Conservation (phyloP, 1,140 invertebrate genomes). For the Dufourea novaeangliae region DNA sequence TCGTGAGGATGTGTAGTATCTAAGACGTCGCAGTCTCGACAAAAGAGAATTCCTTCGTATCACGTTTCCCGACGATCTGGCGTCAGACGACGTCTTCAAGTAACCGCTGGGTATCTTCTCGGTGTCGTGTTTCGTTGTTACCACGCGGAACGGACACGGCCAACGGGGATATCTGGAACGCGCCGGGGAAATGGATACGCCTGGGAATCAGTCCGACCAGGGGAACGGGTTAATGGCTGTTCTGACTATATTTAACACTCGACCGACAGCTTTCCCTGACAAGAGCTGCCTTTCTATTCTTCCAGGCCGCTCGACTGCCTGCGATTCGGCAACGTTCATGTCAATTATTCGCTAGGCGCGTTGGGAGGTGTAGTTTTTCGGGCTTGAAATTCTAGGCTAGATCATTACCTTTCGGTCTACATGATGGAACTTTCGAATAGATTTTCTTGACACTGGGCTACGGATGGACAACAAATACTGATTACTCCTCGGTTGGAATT, state of each 20-base stretch:
- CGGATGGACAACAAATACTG: too few relatives aligned
- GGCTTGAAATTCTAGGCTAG: background rate
- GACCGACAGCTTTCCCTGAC: conserved; percentile 12
- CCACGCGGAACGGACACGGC: background rate
- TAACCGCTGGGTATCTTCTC: background rate
- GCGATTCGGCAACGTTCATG: background rate
- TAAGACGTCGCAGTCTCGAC: background rate
- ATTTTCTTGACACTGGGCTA: too few relatives aligned
- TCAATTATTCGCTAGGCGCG: background rate
- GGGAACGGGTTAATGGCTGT: conserved; percentile 49
- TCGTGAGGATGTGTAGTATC: background rate
- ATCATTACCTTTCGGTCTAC: too few relatives aligned
- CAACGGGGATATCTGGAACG: background rate
- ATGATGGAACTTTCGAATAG: too few relatives aligned
- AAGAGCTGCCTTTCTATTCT: conserved; percentile 6
- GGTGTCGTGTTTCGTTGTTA: conserved; percentile 25
- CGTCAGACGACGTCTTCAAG: background rate
- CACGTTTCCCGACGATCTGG: background rate
- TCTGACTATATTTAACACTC: conserved; percentile 33
- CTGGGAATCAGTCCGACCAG: conserved; percentile 35
- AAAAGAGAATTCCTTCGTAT: background rate
- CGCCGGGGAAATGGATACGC: conserved; percentile 32
- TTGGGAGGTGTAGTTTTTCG: background rate
- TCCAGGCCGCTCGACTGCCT: background rate
- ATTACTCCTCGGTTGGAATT: too few relatives aligned